phyloP scores from a whole-genome alignment of 2,113 vertebrate genomes.

The Corythoichthys haematopterus region DNA sequence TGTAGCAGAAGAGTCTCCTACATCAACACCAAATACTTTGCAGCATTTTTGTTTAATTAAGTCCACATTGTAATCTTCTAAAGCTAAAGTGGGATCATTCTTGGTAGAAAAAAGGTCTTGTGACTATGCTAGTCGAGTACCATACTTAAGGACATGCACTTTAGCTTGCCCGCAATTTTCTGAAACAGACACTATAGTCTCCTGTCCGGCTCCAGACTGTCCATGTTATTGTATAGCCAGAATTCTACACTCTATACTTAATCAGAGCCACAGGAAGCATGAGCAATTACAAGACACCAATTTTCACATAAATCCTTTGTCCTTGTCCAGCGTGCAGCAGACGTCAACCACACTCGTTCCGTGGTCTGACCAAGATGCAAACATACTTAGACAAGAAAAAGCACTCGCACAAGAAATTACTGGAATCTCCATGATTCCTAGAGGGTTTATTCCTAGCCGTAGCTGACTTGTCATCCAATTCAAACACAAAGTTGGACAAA shows the following conservation, averaged over 20 bases:
- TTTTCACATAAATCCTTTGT: slow-evolving; percentile 32
- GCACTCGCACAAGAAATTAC: slow-evolving; percentile 18
- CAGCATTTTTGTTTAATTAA: slow-evolving; percentile 30
- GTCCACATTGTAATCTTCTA: slow-evolving; percentile 11
- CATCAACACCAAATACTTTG: slow-evolving; percentile 14
- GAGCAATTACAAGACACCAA: slow-evolving; percentile 29
- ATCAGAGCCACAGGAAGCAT: slow-evolving; percentile 36
- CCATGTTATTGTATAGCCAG: slow-evolving; percentile 39
- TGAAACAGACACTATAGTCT: slow-evolving; percentile 29
- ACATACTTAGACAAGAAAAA: slow-evolving; percentile 4
- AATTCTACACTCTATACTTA: slow-evolving; percentile 42
- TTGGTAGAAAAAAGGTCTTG: slow-evolving; percentile 20
- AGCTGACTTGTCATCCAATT: slow-evolving; percentile 17
- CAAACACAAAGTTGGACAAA: slow-evolving; percentile 13
- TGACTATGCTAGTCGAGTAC: slow-evolving; percentile 1
- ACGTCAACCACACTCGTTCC: slow-evolving; percentile 12
- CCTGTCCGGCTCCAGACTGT: slow-evolving; percentile 32
- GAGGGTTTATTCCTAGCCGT: slow-evolving; percentile 31
- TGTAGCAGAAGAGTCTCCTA: slow-evolving; percentile 1
- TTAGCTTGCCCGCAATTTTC: slow-evolving; percentile 16
- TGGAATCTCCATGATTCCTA: slow-evolving; percentile 34
- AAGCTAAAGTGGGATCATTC: slow-evolving; percentile 28
- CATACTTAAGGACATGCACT: slow-evolving; percentile 16
- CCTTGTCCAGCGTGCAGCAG: slow-evolving; percentile 16
- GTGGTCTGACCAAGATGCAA: slow-evolving; percentile 30